Conservation (phyloP, 2,797 vertebrate species). For the Poeciliopsis gracilis region DNA sequence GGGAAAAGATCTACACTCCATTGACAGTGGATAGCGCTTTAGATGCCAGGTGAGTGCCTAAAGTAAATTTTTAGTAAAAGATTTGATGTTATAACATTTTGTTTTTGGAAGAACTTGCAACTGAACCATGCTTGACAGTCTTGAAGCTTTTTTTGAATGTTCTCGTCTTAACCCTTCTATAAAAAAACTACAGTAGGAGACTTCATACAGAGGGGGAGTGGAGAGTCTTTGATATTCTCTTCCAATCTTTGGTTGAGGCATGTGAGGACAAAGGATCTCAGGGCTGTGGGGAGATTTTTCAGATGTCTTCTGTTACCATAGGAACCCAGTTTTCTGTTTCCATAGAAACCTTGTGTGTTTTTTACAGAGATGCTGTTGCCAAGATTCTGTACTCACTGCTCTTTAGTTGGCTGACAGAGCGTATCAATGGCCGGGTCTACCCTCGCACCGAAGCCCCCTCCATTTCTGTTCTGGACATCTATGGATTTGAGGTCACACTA, state of each 20-base stretch:
- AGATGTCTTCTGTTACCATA: constrained; percentile 79
- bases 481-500: constrained; percentile 91
- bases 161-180: constrained; percentile 22
- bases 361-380: constrained; percentile 89
- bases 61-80: constrained; percentile 25
- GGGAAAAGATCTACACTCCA: constrained; percentile 94
- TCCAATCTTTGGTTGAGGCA: constrained; percentile 64
- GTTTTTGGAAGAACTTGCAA: constrained; percentile 24
- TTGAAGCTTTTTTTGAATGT: constrained; percentile 30
- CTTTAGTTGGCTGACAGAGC: constrained; percentile 92
- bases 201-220: constrained; percentile 18
- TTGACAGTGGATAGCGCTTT: constrained; percentile 93
- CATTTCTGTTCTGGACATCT: constrained; percentile 95
- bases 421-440: constrained; percentile 92
- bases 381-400: constrained; percentile 97
- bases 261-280: constrained; percentile 71
- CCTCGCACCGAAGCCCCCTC: constrained; percentile 88
- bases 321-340: constrained; percentile 75
- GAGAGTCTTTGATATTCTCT: constrained; percentile 62
- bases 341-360: constrained; percentile 74
- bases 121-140: constrained; percentile 25
- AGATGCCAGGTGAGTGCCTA: constrained; percentile 89
- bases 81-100: constrained; percentile 22
- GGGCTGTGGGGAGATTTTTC: constrained; percentile 64
- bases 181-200: constrained; percentile 45